Evolutionary conservation across 2,797 vertebrate species (phyloP).

Genomic region (Tympanoctomys barrerae): DNA sequence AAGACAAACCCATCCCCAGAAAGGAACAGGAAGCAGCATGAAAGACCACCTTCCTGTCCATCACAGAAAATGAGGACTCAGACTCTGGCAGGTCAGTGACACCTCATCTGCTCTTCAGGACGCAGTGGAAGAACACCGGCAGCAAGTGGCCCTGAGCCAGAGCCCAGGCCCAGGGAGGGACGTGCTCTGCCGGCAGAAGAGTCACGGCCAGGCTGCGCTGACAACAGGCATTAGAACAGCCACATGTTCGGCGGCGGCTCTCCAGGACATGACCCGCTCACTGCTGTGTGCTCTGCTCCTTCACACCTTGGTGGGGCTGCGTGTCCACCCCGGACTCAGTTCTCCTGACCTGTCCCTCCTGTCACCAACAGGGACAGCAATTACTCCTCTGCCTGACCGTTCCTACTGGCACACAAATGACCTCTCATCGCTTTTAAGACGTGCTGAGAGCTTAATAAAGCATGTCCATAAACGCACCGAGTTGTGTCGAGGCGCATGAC

Average conservation of each 20-base stretch:
- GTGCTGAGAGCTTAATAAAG: not conserved
- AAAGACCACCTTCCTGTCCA: not conserved
- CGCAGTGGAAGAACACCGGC: not conserved
- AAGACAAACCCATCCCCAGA: not conserved
- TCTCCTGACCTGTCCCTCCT: not conserved
- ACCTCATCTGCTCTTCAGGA: not conserved
- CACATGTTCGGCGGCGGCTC: rapidly evolving
- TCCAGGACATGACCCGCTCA: rapidly evolving
- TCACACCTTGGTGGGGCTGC: not conserved
- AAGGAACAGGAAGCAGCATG: not conserved
- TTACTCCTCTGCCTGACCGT: not conserved
- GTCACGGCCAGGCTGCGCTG: rapidly evolving
- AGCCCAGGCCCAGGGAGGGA: not conserved
- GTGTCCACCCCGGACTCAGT: not conserved
- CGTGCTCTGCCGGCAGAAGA: rapidly evolving
- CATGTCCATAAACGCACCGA: too few species aligned
- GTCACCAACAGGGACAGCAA: not conserved
- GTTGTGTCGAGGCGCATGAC: not conserved
- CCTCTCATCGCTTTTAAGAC: not conserved
- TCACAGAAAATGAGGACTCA: not conserved
- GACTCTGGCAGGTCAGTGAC: rapidly evolving
- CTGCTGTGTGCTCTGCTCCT: not conserved
- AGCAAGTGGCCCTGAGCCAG: too few species aligned
- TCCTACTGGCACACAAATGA: not conserved
- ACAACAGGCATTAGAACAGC: rapidly evolving